A percentile compares a stretch with the other conserved stretches of the same genome.
Evolutionary conservation across 2,797 vertebrate genomes (phyloP).

Genomic region (Micrastur ruficollis): DNA sequence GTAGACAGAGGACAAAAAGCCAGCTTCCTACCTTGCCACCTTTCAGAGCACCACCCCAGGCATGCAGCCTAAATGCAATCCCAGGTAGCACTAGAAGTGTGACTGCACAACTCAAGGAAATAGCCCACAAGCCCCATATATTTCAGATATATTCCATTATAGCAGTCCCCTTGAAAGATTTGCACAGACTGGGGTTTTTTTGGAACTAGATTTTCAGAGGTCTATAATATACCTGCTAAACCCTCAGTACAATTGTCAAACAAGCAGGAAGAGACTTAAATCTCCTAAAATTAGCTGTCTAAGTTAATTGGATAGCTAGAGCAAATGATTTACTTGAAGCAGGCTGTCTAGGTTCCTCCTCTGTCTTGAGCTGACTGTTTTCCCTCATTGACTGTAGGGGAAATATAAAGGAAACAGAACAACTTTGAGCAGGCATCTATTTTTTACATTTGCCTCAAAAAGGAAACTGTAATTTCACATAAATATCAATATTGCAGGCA

Average conservation of each 20-base stretch:
- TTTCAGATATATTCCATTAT: neutral
- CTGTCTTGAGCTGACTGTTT: neutral
- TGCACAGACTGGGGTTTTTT: neutral
- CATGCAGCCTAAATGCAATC: neutral
- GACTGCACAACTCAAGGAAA: neutral
- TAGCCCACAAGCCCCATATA: neutral
- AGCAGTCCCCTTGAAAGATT: neutral
- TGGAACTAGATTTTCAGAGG: neutral
- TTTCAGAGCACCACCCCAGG: neutral
- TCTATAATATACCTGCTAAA: conserved; percentile 2
- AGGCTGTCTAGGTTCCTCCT: neutral
- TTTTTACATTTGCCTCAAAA: neutral
- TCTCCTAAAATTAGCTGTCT: conserved; percentile 27
- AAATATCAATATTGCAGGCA: neutral
- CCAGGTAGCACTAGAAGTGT: neutral
- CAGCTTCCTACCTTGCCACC: neutral
- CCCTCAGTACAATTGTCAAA: neutral
- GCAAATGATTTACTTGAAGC: conserved; percentile 1
- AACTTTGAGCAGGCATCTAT: neutral
- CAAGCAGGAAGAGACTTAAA: neutral
- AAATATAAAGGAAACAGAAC: neutral
- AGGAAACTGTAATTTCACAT: neutral
- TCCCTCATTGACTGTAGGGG: neutral
- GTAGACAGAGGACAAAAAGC: neutral
- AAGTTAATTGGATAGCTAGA: conserved; percentile 22